Percentiles rank a stretch among this genome's conserved stretches.
Conservation (phyloP, 2,888 invertebrate species). For the Pterobdella sp. region DNA sequence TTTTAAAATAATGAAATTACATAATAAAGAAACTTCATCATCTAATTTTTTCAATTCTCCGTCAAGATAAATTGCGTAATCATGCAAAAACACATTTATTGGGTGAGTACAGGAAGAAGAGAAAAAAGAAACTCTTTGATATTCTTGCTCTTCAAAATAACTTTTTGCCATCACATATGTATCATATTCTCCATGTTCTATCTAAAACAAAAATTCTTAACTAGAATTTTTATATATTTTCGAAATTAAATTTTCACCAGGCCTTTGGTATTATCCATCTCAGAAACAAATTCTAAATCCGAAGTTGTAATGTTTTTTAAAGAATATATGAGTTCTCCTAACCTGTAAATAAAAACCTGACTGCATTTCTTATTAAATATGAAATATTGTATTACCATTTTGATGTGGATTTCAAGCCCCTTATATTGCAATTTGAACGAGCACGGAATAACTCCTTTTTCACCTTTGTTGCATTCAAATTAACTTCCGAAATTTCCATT, state of each 20-base stretch:
- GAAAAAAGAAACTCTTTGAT: conserved; percentile 59
- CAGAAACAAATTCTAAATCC: neutral
- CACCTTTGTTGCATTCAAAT: conserved; percentile 57
- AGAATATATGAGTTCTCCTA: conserved; percentile 74
- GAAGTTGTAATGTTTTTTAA: conserved; percentile 58
- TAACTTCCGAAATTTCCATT: conserved; percentile 4
- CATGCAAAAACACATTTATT: conserved; percentile 71
- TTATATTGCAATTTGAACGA: conserved; percentile 66
- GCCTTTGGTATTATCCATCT: neutral
- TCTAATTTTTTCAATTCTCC: conserved; percentile 82
- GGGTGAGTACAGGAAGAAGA: conserved; percentile 48
- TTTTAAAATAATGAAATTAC: too few species aligned
- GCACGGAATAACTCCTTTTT: conserved; percentile 62
- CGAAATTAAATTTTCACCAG: neutral
- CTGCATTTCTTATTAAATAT: conserved; percentile 7
- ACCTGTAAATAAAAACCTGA: conserved; percentile 49
- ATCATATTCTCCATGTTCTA: conserved; percentile 57
- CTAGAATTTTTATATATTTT: conserved; percentile 19
- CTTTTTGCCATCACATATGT: conserved; percentile 71
- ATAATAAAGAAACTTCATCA: conserved; percentile 63
- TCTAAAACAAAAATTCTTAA: conserved; percentile 17
- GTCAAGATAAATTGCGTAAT: conserved; percentile 76
- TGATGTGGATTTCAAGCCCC: conserved; percentile 70
- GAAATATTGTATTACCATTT: conserved; percentile 61
- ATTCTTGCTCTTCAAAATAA: conserved; percentile 83